Conservation (phyloP, 2,797 vertebrate species). For the Sebastes dallii region DNA sequence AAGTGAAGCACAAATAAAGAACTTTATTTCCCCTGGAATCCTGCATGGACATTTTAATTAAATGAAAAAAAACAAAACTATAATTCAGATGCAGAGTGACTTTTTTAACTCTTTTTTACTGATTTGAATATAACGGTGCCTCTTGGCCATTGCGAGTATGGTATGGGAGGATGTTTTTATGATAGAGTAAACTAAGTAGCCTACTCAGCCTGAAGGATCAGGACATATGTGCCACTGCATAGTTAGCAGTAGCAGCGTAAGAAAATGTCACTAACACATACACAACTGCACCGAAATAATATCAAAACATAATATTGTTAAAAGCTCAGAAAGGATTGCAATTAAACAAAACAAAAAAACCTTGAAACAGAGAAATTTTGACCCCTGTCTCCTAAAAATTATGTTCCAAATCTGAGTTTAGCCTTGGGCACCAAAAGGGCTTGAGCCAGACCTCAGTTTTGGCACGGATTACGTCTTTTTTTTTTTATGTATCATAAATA, state of each 20-base stretch:
- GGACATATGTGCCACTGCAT: background rate
- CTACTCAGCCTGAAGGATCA: background rate
- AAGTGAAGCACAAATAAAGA: background rate
- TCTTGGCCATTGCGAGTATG: background rate
- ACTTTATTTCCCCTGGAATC: background rate
- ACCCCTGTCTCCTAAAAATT: too few relatives aligned
- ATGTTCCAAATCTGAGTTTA: fast-evolving
- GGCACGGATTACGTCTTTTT: fast-evolving
- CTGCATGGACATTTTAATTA: background rate
- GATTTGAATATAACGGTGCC: background rate
- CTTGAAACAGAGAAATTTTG: background rate
- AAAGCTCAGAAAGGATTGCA: background rate
- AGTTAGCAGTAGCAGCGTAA: background rate
- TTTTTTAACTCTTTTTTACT: background rate
- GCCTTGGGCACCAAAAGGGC: too few relatives aligned
- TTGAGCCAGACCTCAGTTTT: too few relatives aligned
- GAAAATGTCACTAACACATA: background rate
- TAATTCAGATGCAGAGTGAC: background rate
- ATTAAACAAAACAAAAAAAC: background rate
- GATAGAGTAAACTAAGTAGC: background rate
- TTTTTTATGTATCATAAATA: background rate
- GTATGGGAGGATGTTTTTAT: background rate
- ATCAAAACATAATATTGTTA: background rate
- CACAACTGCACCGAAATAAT: background rate
- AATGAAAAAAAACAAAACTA: background rate